Conservation (phyloP, 2,113 vertebrate species). For the Microtus oregoni region DNA sequence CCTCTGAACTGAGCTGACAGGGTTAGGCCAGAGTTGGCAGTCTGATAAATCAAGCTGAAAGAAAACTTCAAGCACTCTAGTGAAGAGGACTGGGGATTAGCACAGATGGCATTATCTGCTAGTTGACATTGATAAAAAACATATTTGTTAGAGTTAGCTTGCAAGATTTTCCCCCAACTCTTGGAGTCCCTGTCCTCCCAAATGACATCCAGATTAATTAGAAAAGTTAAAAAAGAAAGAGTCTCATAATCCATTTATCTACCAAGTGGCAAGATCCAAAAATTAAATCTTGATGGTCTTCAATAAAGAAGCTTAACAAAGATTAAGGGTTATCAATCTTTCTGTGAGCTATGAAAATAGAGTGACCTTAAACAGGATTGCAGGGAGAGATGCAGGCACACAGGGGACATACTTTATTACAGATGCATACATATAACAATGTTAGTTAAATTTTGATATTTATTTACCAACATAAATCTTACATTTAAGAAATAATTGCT, state of each 20-base stretch:
- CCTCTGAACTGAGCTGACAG: conserved; percentile 83
- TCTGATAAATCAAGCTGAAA: conserved; percentile 83
- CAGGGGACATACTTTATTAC: neutral
- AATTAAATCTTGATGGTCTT: conserved; percentile 77
- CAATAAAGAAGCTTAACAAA: conserved; percentile 74
- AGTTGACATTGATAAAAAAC: conserved; percentile 66
- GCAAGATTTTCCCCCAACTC: neutral
- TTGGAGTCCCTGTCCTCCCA: conserved; percentile 39
- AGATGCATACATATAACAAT: neutral
- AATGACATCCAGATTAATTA: conserved; percentile 82
- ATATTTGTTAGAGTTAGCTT: conserved; percentile 65
- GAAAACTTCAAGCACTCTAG: conserved; percentile 70
- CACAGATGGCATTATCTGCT: conserved; percentile 66
- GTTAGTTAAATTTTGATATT: neutral
- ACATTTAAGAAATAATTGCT: neutral
- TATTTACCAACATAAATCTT: neutral
- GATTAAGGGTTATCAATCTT: conserved; percentile 79
- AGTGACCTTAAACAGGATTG: conserved; percentile 63
- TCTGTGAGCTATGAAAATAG: conserved; percentile 69
- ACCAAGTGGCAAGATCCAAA: conserved; percentile 64
- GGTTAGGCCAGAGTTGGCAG: conserved; percentile 78
- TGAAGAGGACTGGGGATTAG: conserved; percentile 73
- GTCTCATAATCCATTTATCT: conserved; percentile 70
- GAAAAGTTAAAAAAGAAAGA: conserved; percentile 66
- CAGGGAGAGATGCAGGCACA: conserved; percentile 40